These are phyloP conservation scores for Venustoraphidia nigricollis DNA, from an alignment of 2,888 invertebrate genomes.

Conservation along the genomic window DNA sequence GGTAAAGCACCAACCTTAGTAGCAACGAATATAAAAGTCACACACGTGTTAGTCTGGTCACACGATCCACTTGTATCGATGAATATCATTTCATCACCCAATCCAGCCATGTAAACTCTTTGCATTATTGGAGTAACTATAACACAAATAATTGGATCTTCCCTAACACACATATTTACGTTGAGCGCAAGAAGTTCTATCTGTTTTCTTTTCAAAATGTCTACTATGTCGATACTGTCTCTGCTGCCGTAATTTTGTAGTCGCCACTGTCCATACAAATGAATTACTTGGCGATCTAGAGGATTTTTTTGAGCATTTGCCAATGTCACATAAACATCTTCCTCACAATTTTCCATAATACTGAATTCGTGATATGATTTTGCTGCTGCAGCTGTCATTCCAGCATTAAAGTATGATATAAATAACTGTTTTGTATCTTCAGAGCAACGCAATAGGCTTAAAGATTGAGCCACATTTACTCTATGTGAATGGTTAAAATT, in stretches of 20 bases:
- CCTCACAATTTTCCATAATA: constrained; percentile 11
- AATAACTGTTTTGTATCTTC: constrained; percentile 13
- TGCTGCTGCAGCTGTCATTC: constrained; percentile 12
- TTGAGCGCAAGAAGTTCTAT: too few relatives aligned
- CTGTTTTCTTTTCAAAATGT: too few relatives aligned
- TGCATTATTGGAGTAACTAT: too few relatives aligned
- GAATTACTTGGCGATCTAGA: too few relatives aligned
- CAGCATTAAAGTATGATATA: constrained; percentile 11
- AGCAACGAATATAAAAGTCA: constrained; percentile 10
- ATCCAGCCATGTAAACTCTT: not conserved
- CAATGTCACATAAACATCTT: not conserved
- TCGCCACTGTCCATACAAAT: not conserved
- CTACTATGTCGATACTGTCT: too few relatives aligned
- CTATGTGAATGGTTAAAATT: constrained; percentile 12
- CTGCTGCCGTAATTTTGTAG: too few relatives aligned
- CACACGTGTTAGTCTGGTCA: too few relatives aligned
- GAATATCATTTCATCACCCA: constrained; percentile 7
- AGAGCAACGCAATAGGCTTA: constrained; percentile 12
- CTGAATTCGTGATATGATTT: constrained; percentile 12
- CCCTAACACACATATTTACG: too few relatives aligned
- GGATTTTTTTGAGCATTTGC: constrained; percentile 9
- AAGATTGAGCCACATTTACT: constrained; percentile 10
- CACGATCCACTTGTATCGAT: constrained; percentile 7
- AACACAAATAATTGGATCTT: too few relatives aligned
- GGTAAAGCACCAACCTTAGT: constrained; percentile 8